Percentiles rank a stretch among this genome's conserved stretches.
phyloP scores from a whole-genome alignment of 1,140 invertebrate species.

The Trichoplusia ni region DNA sequence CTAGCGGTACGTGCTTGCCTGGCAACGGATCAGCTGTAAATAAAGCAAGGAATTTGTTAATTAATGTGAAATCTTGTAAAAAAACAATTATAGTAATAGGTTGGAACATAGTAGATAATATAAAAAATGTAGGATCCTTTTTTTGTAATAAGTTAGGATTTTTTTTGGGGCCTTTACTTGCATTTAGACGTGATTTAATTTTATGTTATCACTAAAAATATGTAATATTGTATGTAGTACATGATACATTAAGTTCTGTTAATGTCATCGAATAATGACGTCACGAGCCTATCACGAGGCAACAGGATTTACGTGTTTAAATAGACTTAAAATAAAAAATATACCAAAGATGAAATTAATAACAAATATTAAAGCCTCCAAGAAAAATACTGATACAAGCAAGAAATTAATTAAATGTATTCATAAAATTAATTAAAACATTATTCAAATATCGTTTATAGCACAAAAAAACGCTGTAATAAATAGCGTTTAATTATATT shows the following conservation, averaged over 20 bases:
- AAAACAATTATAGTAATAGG: not conserved
- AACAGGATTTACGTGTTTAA: too few species aligned
- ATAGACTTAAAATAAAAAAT: not conserved
- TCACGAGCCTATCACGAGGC: too few species aligned
- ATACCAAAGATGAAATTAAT: not conserved
- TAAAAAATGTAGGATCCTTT: too few species aligned
- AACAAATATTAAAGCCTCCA: not conserved
- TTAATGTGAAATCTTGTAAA: not conserved
- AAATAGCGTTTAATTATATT: constrained; percentile 16
- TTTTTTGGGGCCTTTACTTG: too few species aligned
- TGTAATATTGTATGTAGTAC: too few species aligned
- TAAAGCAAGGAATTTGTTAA: constrained; percentile 19
- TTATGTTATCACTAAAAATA: too few species aligned
- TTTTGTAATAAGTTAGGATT: too few species aligned
- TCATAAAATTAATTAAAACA: constrained; percentile 9
- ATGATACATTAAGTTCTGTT: too few species aligned
- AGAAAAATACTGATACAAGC: not conserved
- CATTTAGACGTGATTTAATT: too few species aligned
- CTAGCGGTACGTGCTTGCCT: constrained; percentile 79
- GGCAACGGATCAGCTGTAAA: constrained; percentile 77
- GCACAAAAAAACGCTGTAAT: not conserved
- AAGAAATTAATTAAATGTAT: not conserved
- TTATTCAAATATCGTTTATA: not conserved
- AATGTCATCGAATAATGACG: too few species aligned
- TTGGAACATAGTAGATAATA: not conserved